phyloP scores from a whole-genome alignment of 2,888 invertebrate species.

The Diarsia rubi region DNA sequence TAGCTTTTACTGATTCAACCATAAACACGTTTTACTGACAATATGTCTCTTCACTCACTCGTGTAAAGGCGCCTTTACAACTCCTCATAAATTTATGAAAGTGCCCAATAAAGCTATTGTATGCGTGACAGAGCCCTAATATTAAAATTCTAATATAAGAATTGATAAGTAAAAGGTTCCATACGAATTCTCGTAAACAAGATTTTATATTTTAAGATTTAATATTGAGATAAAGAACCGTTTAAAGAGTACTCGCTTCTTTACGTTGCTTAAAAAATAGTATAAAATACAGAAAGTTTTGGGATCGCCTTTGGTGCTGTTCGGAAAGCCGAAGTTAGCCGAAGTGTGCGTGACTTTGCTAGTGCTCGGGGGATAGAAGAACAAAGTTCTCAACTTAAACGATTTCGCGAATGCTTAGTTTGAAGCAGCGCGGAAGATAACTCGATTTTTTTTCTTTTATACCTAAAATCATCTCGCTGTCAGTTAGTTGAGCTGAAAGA shows the following conservation, averaged over 20 bases:
- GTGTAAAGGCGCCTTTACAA: constrained; percentile 40
- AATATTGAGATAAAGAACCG: constrained; percentile 48
- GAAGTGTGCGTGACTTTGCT: constrained; percentile 39
- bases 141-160: constrained; percentile 53
- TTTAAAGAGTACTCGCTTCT: constrained; percentile 20
- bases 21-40: constrained; percentile 40
- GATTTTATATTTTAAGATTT: constrained; percentile 59
- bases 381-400: constrained; percentile 43
- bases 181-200: constrained; percentile 42
- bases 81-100: constrained; percentile 51
- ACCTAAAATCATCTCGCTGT: constrained; percentile 32
- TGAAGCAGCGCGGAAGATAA: constrained; percentile 33
- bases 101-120: constrained; percentile 59
- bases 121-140: constrained; percentile 40
- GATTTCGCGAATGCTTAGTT: constrained; percentile 52
- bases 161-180: constrained; percentile 52
- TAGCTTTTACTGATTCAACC: constrained; percentile 45
- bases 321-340: constrained; percentile 44
- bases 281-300: constrained; percentile 29
- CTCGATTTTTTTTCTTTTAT: constrained; percentile 23
- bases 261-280: constrained; percentile 16
- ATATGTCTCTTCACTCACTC: constrained; percentile 9
- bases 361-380: constrained; percentile 6
- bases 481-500: constrained; percentile 32
- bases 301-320: constrained; percentile 28